Percentiles rank a stretch among this genome's conserved stretches.
phyloP scores from a whole-genome alignment of 2,888 invertebrate genomes.

The Piscicola geometra region DNA sequence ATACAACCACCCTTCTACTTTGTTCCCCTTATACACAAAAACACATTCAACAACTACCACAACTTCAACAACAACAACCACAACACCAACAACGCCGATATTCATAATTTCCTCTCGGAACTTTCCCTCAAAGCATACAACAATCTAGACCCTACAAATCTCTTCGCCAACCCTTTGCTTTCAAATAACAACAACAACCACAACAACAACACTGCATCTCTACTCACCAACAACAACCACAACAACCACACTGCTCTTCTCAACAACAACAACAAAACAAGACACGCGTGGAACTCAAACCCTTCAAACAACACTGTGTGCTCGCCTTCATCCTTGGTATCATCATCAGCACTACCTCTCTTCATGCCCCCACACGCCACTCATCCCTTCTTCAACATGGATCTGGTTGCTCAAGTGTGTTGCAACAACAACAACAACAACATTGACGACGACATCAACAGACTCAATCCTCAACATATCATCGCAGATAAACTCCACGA shows the following conservation, averaged over 20 bases:
- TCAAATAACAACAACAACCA: slow-evolving; percentile 4
- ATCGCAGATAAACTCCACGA: too few relatives aligned
- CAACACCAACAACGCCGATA: background rate
- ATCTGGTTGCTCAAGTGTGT: slow-evolving; percentile 4
- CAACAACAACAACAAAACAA: background rate
- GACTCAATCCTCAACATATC: too few relatives aligned
- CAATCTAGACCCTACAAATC: background rate
- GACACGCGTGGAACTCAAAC: background rate
- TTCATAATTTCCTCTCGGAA: background rate
- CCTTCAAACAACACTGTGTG: background rate
- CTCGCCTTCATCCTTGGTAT: background rate
- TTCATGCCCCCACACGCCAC: background rate
- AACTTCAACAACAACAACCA: background rate
- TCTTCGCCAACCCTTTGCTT: background rate
- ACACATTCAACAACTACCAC: background rate
- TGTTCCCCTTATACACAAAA: background rate
- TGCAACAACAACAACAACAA: background rate
- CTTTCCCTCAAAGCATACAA: background rate
- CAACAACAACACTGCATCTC: slow-evolving; percentile 9
- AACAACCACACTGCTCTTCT: background rate
- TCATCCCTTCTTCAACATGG: background rate
- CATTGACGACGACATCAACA: background rate
- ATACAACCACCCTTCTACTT: background rate
- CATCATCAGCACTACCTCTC: background rate
- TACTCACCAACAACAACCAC: background rate